Evolutionary conservation across 2,797 vertebrate species (phyloP), one percentile per base, ranked within the genome.

Genomic region (Acrocephalus scirpaceus): DNA sequence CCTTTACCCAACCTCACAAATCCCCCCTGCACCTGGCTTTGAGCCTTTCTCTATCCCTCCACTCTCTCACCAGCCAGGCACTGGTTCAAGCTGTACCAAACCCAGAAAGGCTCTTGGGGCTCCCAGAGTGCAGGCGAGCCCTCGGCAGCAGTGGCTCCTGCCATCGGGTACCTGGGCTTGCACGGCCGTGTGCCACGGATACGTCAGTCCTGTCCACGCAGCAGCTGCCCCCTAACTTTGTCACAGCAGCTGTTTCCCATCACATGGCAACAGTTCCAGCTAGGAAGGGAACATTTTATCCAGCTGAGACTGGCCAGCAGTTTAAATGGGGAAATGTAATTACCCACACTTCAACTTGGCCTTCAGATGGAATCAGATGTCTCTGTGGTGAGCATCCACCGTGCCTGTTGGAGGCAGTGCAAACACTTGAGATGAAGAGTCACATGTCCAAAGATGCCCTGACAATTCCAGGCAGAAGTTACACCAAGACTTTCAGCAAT

Each of bases 231-330:
- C 69, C 69, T 83, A 7, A 71, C 89, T 95, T 90, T 91, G 81
- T 91, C 85, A 74, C 93, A 91, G 93, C 95, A 96, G 93, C 95
- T 95, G 87, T 83, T 85, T 92, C 65, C 57, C 57, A 71, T 87
- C 72, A 47, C 82, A 72, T 23, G 4, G 38, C 78, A 77, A 54
- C 75, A 13, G 57, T 91, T 94, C 82, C 85, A 88, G 51, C 89
- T 79, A 82, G 71, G 87, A 93, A 89, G 90, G 89, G 96, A 96
- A 93, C 94, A 90, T 92, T 96, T 95, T 94, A 94, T 95, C 87
- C 94, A 88, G 36, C 85, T 67, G 81, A 91, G 86, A 70, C 51
- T 89, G 81, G 11, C 67, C 32, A 5, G 65, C 75, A 88, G 87
- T 92, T 96, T 91, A 90, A 93, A 93, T 77, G 90, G 75, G 91